Evolutionary conservation across 2,888 invertebrate genomes (phyloP), one percentile per base, ranked within the genome.

Genomic region (Julus scanicus): DNA sequence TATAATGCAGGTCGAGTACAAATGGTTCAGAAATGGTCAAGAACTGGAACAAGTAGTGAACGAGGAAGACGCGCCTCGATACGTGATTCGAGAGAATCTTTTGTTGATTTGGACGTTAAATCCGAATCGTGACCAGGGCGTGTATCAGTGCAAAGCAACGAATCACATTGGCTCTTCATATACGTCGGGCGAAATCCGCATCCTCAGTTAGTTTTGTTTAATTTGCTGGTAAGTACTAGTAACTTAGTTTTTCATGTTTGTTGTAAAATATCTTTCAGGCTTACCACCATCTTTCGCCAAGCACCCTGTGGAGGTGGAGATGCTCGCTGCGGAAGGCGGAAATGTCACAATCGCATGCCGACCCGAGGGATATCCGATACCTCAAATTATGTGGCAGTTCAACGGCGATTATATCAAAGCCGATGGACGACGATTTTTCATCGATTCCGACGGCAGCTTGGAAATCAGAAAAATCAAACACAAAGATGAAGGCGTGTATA

Each of bases 341-440:
- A 98, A 98, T 92, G 96, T 97, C 0, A 98, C 98, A 0, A 95
- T 99, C 88, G 94, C 94, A 88, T 99, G 98, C 92, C 95, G 96
- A 91, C 98, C 98, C 0, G 98, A 99, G 93, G 98, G 98, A 17
- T 98, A 98, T 0, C 98, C 99, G 0, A 94, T 94, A 90, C 97
- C 98, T 0, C 95, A 95, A 90, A 97, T 97, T 91, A 94, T 95
- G 57, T 99, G 98, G 98, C 96, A 95, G 91, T 97, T 97, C 91
- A 96, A 98, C 92, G 96, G 95, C 9, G 95, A 95, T 90, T 94
- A 95, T 1, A 94, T 96, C 88, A 94, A 91, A 90, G 88, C 90
- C 63, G 89, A 89, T 48, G 97, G 97, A 39, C 97, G 97, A 0
- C 95, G 96, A 91, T 93, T 97, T 89, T 94, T 95, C 90, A 96